Percentiles rank a stretch among this genome's conserved stretches.
Conservation (phyloP, 2,113 vertebrate genomes). For the Rana temporaria region DNA sequence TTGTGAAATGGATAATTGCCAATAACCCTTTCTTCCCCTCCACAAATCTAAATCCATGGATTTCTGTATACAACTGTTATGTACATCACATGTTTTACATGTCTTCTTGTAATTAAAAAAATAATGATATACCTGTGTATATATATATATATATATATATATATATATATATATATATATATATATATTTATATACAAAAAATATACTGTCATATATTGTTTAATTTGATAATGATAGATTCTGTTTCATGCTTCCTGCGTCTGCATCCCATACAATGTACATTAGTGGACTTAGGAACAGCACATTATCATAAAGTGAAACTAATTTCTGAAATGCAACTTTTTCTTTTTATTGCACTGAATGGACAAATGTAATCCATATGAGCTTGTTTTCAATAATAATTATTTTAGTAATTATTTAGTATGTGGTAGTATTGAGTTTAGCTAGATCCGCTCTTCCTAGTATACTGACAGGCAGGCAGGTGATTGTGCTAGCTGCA, state of each 20-base stretch:
- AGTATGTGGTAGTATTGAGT: too few species aligned
- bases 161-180: neutral
- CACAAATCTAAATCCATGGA: constrained; percentile 67
- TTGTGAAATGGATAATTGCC: constrained; percentile 77
- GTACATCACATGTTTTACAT: neutral
- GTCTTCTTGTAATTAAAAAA: neutral
- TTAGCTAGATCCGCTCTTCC: too few species aligned
- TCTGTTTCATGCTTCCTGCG: neutral
- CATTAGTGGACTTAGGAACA: neutral
- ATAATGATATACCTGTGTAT: neutral
- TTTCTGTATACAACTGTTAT: neutral
- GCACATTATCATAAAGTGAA: neutral
- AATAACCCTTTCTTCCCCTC: constrained; percentile 75
- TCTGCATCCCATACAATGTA: neutral
- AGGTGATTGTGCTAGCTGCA: too few species aligned
- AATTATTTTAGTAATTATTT: too few species aligned
- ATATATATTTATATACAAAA: neutral
- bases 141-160: neutral
- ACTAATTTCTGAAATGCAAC: too few species aligned
- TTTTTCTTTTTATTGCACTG: too few species aligned
- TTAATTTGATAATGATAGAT: neutral
- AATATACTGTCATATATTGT: neutral
- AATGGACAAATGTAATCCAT: too few species aligned
- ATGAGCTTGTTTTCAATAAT: too few species aligned
- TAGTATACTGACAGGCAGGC: too few species aligned